Evolutionary conservation across 1,140 invertebrate genomes (phyloP).

Genomic region (Dufourea novaeangliae): DNA sequence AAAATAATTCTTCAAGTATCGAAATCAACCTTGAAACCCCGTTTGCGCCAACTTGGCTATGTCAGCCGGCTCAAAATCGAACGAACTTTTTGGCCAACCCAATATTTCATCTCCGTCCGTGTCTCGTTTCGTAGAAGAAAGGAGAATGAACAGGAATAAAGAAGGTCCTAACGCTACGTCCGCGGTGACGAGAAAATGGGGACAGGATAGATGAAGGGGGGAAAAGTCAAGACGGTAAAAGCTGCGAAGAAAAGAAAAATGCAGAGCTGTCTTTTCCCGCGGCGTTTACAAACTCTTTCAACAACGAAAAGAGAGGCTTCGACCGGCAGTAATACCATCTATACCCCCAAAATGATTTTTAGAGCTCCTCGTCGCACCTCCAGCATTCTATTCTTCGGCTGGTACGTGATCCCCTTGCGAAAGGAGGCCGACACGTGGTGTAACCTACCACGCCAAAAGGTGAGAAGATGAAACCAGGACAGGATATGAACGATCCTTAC

Average conservation of each 20-base stretch:
- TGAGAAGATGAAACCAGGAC: constrained; percentile 22
- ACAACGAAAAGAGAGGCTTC: constrained; percentile 19
- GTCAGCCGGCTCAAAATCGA: too few relatives aligned
- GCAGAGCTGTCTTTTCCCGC: constrained; percentile 27
- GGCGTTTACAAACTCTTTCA: constrained; percentile 17
- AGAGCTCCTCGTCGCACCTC: constrained; percentile 46
- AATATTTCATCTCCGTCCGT: too few relatives aligned
- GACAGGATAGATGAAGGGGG: constrained; percentile 25
- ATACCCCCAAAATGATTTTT: constrained; percentile 72
- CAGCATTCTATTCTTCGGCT: constrained; percentile 20
- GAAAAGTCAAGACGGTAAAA: not conserved
- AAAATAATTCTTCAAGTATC: too few relatives aligned
- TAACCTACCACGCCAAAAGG: not conserved
- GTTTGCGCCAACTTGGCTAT: too few relatives aligned
- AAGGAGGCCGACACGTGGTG: constrained; percentile 49
- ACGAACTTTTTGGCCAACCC: too few relatives aligned
- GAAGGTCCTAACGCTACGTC: not conserved
- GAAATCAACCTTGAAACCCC: too few relatives aligned
- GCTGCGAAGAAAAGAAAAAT: not conserved
- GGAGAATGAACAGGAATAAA: too few relatives aligned
- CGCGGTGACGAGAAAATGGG: not conserved
- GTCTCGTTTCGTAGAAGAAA: not conserved
- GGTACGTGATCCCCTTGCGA: constrained; percentile 65
- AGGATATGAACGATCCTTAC: too few relatives aligned
- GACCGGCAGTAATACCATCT: constrained; percentile 53